These are phyloP conservation scores for Apotomis betuletana DNA, from an alignment of 2,888 invertebrate species.

Conservation along the genomic window DNA sequence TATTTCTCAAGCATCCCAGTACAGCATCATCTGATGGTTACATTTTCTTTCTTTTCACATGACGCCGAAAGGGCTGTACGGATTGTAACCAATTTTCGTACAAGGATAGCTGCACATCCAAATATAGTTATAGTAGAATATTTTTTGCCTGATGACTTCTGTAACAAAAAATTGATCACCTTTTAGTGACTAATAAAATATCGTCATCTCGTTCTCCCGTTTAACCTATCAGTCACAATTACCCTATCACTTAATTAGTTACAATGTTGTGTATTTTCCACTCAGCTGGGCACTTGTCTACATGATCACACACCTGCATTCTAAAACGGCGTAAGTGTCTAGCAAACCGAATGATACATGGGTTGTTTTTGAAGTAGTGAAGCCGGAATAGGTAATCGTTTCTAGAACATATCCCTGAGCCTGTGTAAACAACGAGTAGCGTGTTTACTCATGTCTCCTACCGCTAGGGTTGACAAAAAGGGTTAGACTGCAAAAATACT, in stretches of 20 bases:
- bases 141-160: too few relatives aligned
- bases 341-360: neutral
- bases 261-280: neutral
- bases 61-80: too few relatives aligned
- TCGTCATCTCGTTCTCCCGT: neutral
- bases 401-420: conserved; percentile 30
- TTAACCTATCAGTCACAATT: neutral
- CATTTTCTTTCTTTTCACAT: too few relatives aligned
- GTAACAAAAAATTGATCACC: too few relatives aligned
- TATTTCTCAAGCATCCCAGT: too few relatives aligned
- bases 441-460: conserved; percentile 6
- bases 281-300: neutral
- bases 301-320: neutral
- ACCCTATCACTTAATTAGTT: neutral
- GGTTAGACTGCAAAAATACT: too few relatives aligned
- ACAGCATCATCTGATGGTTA: too few relatives aligned
- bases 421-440: conserved; percentile 22
- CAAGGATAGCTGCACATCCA: too few relatives aligned
- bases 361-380: neutral
- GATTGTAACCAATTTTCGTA: too few relatives aligned
- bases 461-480: conserved; percentile 18
- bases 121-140: too few relatives aligned
- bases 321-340: neutral
- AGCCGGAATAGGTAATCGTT: conserved; percentile 13
- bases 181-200: neutral